Conservation (phyloP, 2,797 vertebrate species). For the Phoxinus dragarum region DNA sequence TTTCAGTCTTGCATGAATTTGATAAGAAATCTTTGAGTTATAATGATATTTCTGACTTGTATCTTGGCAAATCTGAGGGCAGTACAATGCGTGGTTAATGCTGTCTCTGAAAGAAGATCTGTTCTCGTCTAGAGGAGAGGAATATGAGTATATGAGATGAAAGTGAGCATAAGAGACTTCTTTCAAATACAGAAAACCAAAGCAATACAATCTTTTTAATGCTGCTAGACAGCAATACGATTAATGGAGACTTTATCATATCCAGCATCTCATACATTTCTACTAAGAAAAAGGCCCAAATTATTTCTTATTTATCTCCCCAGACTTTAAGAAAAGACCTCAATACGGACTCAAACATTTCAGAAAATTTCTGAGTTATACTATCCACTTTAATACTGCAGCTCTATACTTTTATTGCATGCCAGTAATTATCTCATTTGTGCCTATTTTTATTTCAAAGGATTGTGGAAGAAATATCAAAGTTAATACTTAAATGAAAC, state of each 20-base stretch:
- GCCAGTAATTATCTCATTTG: background rate
- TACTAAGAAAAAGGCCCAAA: background rate
- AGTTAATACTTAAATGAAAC: background rate
- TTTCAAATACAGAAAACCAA: background rate
- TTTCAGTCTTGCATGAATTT: background rate
- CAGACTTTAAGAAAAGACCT: background rate
- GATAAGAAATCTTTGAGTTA: background rate
- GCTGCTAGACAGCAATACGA: background rate
- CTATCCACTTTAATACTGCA: background rate
- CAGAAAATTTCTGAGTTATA: background rate
- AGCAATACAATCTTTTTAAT: background rate
- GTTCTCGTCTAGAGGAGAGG: background rate
- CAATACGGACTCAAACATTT: background rate
- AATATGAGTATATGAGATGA: background rate
- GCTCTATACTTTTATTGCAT: background rate
- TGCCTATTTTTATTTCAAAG: background rate
- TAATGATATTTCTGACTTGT: background rate
- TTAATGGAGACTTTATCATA: background rate
- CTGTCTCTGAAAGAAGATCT: background rate
- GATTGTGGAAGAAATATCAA: background rate
- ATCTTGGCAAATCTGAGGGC: background rate
- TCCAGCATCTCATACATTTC: background rate
- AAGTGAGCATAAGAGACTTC: background rate
- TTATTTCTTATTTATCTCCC: background rate
- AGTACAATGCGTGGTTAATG: background rate